Base-by-base conservation (phyloP, 1,140 invertebrate genomes). In the Helicorthomorpha holstii region DNA sequence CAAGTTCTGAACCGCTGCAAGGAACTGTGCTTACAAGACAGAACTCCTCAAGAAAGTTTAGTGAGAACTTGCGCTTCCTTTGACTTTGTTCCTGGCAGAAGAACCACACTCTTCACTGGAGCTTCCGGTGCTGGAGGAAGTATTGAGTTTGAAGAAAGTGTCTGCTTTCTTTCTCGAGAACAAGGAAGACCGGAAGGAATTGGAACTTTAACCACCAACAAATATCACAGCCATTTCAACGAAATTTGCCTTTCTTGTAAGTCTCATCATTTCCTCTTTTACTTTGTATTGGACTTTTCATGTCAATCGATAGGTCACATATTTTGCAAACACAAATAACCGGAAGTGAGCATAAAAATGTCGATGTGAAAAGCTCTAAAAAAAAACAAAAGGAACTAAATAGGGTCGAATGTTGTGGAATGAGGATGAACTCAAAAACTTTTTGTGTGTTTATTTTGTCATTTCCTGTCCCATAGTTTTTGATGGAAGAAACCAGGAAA, bases 211-310 rank as follows among this genome's bases (percentile, higher is more conserved):
- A 84, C 89, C 72, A 73, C 85, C 48, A 81, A 86, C 3, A 83
- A 83, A 1, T 84, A 88, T 58, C 83, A 83, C 62, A 79, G 88
- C 3, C 85, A 90, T 64, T 90, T 89, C 60, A 84, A 83, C 19
- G 85, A 91, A 76, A 80, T 90, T 27, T 92, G 88, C 64, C 73
- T 90, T 19, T 79, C 82, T 27, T 87, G 88, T 91, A 69, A 80
- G 82, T 55, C 29, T 34, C 29, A 48, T 3, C 7, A 3, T 38
- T 24, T 41, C 4, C 26, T 7, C 19, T 23, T 10, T 19, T 54
- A 46, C 45, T 43, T 38, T 57, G 48, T 22, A 19, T 41, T 54
- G 38, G 22, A 14, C 12, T 43, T n/a, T 21, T 23, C 26, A 10
- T 27, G 25, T n/a, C 22, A 16, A 25, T 53, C 2, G 50, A 10